phyloP scores from a whole-genome alignment of 2,888 invertebrate species.

The Tenthredo distinguenda region DNA sequence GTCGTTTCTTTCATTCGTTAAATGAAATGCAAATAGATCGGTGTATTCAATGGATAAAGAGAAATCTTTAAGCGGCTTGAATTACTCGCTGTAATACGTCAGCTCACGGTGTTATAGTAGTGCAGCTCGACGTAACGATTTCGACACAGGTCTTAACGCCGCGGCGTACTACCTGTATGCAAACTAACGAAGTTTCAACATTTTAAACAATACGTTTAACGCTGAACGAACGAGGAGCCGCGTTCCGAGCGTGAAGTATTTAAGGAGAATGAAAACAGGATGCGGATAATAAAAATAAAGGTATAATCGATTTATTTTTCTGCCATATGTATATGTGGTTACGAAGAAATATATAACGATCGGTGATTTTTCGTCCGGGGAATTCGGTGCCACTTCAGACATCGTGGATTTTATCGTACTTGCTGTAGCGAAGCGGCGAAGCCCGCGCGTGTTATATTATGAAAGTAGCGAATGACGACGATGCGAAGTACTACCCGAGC shows the following conservation, averaged over 20 bases:
- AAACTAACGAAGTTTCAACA: conserved; percentile 30
- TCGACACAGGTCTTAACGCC: not conserved
- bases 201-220: not conserved
- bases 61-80: not conserved
- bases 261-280: not conserved
- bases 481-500: conserved; percentile 14
- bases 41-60: not conserved
- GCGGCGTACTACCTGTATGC: not conserved
- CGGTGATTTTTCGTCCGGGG: not conserved
- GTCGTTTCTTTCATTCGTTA: not conserved
- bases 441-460: conserved; percentile 32
- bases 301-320: not conserved
- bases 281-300: not conserved
- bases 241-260: not conserved
- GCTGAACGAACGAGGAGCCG: not conserved
- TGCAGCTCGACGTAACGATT: not conserved
- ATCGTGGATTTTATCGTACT: conserved; percentile 4
- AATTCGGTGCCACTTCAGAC: not conserved
- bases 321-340: no score
- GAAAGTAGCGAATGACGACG: conserved; percentile 50
- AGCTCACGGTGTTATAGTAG: not conserved
- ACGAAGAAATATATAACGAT: no score
- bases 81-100: not conserved
- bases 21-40: not conserved
- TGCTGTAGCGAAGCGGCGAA: not conserved